Percentiles rank a stretch among this genome's conserved stretches.
These are phyloP conservation scores for Lagenorhynchus albirostris DNA, from an alignment of 2,113 vertebrate species.

Conservation along the genomic window DNA sequence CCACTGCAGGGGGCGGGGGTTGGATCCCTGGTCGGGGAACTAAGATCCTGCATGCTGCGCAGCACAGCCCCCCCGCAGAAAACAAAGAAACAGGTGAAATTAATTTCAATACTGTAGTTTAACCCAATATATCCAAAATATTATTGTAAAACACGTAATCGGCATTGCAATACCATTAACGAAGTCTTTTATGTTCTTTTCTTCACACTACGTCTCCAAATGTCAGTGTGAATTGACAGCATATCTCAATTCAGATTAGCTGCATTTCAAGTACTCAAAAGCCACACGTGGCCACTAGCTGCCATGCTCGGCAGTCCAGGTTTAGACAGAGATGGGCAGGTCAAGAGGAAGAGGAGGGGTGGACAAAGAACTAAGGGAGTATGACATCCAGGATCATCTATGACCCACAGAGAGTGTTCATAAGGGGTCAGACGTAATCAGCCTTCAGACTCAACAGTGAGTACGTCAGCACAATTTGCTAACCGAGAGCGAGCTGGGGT, in stretches of 20 bases:
- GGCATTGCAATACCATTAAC: neutral
- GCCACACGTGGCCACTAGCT: neutral
- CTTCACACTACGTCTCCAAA: neutral
- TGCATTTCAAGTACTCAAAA: neutral
- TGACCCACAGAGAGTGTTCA: neutral
- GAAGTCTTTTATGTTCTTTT: neutral
- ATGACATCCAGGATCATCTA: neutral
- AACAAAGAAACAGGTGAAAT: neutral
- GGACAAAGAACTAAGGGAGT: neutral
- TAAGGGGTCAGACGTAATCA: neutral
- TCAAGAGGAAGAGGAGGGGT: neutral
- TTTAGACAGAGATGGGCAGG: neutral
- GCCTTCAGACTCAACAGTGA: neutral
- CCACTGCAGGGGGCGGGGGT: too few relatives aligned
- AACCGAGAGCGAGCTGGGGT: neutral
- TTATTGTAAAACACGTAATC: neutral
- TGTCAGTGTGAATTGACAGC: neutral
- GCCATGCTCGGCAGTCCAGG: neutral
- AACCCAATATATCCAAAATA: neutral
- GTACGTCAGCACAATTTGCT: neutral
- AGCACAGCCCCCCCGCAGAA: too few relatives aligned
- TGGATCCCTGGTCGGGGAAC: too few relatives aligned
- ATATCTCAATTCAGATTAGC: neutral
- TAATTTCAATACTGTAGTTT: neutral
- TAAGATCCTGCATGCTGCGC: too few relatives aligned